A percentile compares a stretch with the other conserved stretches of the same genome.
These are phyloP conservation scores for Phrynocephalus guinanensis DNA, from an alignment of 2,797 vertebrate species.

Conservation along the genomic window DNA sequence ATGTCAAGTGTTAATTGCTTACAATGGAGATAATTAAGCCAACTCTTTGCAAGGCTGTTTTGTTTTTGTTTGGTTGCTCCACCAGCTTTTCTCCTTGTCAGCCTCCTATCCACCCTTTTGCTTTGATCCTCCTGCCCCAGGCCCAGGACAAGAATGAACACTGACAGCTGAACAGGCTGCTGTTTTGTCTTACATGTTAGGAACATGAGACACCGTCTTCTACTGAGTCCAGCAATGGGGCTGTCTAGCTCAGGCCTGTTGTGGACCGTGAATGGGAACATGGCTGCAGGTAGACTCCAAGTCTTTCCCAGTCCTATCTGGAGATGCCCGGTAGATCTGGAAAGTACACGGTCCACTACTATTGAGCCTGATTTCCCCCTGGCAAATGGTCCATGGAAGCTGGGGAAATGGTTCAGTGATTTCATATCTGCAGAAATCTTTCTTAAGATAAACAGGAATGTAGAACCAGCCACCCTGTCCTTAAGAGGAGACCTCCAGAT, in stretches of 20 bases:
- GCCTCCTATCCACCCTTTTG: conserved; percentile 10
- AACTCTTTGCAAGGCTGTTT: conserved; percentile 11
- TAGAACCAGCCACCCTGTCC: background rate
- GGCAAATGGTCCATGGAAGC: background rate
- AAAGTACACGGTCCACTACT: background rate
- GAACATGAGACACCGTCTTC: background rate
- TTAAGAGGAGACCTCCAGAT: background rate
- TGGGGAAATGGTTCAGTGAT: background rate
- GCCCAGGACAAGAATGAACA: conserved; percentile 41
- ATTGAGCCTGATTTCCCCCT: background rate
- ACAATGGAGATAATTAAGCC: background rate
- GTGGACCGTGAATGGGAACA: background rate
- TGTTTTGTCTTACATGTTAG: conserved; percentile 11
- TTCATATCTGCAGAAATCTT: background rate
- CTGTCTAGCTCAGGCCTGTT: background rate
- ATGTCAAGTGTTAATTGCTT: background rate
- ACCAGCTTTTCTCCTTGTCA: conserved; percentile 10
- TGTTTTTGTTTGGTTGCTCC: conserved; percentile 26
- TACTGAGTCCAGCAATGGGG: background rate
- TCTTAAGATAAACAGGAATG: background rate
- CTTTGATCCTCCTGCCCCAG: conserved; percentile 34
- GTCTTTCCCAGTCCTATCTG: background rate
- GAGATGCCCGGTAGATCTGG: background rate
- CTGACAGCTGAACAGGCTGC: conserved; percentile 18
- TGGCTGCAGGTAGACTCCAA: background rate